Evolutionary conservation across 2,797 vertebrate genomes (phyloP).

Genomic region (Pipistrellus kuhlii): DNA sequence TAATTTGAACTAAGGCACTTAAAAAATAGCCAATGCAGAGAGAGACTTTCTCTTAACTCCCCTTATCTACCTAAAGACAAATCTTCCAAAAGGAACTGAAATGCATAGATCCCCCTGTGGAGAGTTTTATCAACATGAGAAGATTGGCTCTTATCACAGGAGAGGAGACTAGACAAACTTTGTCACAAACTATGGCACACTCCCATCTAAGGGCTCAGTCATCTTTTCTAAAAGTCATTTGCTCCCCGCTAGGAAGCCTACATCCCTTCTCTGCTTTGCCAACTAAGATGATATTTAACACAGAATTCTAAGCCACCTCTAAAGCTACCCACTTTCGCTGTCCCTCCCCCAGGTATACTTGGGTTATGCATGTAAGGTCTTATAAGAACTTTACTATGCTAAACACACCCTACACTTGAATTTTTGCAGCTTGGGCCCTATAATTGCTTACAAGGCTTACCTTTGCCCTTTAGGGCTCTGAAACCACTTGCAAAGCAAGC

Average conservation of each 20-base stretch:
- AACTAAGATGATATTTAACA: background rate
- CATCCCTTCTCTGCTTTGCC: background rate
- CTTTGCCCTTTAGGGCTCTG: background rate
- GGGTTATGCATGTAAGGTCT: background rate
- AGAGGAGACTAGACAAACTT: background rate
- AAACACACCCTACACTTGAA: background rate
- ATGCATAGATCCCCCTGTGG: background rate
- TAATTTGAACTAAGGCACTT: background rate
- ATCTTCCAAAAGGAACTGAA: background rate
- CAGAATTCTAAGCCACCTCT: background rate
- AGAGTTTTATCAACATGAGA: background rate
- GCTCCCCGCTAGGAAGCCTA: background rate
- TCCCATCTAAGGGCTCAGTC: too few species aligned
- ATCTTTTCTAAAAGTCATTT: too few species aligned
- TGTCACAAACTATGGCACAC: too few species aligned
- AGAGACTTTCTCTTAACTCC: background rate
- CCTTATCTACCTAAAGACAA: background rate
- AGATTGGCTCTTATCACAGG: background rate
- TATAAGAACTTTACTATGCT: background rate
- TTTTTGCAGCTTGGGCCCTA: background rate
- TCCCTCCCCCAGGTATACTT: background rate
- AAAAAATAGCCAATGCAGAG: background rate
- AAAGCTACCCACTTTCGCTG: background rate
- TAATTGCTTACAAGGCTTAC: background rate
- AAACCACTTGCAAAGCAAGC: background rate